Percentiles rank a stretch among this genome's conserved stretches.
phyloP scores from a whole-genome alignment of 2,888 invertebrate species.

The Phymatocera aterrima region DNA sequence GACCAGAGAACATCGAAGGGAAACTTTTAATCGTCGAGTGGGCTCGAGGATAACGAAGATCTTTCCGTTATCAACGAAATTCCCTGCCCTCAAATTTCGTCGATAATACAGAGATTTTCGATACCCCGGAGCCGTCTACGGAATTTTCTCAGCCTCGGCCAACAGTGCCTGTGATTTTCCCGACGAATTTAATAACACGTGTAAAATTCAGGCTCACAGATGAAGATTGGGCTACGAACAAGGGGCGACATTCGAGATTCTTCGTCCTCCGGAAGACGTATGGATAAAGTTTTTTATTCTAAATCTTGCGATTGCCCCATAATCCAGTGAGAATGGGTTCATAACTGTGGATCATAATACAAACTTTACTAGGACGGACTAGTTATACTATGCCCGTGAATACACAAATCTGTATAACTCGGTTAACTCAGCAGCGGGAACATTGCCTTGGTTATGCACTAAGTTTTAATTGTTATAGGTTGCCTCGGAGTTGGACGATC shows the following conservation, averaged over 20 bases:
- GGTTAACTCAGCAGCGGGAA: conserved; percentile 26
- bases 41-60: too few relatives aligned
- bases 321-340: conserved; percentile 51
- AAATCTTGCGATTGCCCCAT: conserved; percentile 47
- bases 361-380: conserved; percentile 58
- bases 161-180: too few relatives aligned
- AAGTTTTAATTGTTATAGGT: conserved; percentile 69
- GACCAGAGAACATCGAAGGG: too few relatives aligned
- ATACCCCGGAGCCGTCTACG: too few relatives aligned
- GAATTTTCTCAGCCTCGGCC: too few relatives aligned
- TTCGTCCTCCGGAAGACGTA: background rate
- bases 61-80: too few relatives aligned
- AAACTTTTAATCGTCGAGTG: too few relatives aligned
- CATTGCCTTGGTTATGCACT: conserved; percentile 55
- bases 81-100: too few relatives aligned
- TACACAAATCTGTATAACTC: background rate
- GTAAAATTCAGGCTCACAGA: background rate
- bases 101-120: too few relatives aligned
- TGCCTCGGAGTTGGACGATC: conserved; percentile 46
- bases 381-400: background rate
- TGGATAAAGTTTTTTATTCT: background rate
- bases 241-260: too few relatives aligned
- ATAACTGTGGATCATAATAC: conserved; percentile 64
- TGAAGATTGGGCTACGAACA: background rate
- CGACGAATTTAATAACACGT: too few relatives aligned